A percentile compares a stretch with the other conserved stretches of the same genome.
Conservation (phyloP, 2,888 invertebrate genomes). For the Parnassius glacialis region DNA sequence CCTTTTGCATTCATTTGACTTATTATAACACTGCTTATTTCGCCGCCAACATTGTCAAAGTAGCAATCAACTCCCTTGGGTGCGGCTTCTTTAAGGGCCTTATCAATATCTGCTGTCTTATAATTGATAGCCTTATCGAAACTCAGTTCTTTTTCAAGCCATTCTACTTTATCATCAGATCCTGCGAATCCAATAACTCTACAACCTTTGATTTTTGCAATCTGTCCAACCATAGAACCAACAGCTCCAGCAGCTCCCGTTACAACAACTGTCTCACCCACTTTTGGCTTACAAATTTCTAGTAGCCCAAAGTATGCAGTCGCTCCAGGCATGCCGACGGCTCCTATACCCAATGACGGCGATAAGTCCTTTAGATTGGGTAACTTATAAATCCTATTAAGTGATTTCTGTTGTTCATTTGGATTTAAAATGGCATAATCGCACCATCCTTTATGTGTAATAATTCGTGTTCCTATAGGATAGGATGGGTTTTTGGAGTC, state of each 20-base stretch:
- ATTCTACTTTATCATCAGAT: conserved; percentile 83
- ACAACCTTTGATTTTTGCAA: conserved; percentile 83
- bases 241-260: conserved; percentile 87
- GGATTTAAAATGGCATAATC: conserved; percentile 31
- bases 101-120: conserved; percentile 77
- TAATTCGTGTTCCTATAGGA: conserved; percentile 79
- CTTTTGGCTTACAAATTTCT: conserved; percentile 83
- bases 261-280: conserved; percentile 84
- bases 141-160: conserved; percentile 82
- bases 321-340: conserved; percentile 84
- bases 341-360: conserved; percentile 77
- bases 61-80: conserved; percentile 86
- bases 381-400: conserved; percentile 41
- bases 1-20: conserved; percentile 77
- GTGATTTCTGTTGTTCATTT: conserved; percentile 36
- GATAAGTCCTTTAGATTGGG: conserved; percentile 74
- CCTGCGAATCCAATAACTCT: conserved; percentile 84
- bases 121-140: conserved; percentile 87
- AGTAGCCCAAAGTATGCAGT: conserved; percentile 85
- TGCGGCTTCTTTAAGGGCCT: conserved; percentile 80
- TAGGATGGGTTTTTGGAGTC: conserved; percentile 81
- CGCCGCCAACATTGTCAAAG: conserved; percentile 87
- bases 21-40: conserved; percentile 78
- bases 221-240: conserved; percentile 86
- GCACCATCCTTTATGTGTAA: conserved; percentile 82